These are phyloP conservation scores for Columba janthina DNA, from an alignment of 2,113 vertebrate genomes.

Conservation along the genomic window DNA sequence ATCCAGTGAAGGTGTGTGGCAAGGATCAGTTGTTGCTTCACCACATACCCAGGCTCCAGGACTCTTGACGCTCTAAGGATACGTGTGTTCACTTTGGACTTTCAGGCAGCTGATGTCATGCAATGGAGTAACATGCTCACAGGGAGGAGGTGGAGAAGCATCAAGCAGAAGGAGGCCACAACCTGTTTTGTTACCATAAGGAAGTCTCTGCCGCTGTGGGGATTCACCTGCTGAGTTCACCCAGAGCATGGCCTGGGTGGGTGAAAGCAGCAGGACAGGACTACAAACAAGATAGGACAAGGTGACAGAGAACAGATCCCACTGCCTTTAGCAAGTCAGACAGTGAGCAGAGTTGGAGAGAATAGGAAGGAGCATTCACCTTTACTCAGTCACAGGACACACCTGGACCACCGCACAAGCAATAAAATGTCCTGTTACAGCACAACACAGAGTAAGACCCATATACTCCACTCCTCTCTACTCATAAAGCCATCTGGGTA, in stretches of 20 bases:
- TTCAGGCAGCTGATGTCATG: not conserved
- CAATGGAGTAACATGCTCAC: not conserved
- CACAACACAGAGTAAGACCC: rapidly evolving
- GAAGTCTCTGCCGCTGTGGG: not conserved
- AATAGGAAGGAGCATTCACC: not conserved
- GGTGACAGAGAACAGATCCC: not conserved
- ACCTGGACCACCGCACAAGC: not conserved
- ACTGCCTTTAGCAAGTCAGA: not conserved
- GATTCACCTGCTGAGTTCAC: not conserved
- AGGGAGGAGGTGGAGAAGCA: not conserved
- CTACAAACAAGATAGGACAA: too few species aligned
- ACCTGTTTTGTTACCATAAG: not conserved
- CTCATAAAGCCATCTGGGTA: not conserved
- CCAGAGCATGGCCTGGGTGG: rapidly evolving
- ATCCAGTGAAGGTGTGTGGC: not conserved
- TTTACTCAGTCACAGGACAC: not conserved
- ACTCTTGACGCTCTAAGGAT: not conserved
- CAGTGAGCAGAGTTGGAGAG: not conserved
- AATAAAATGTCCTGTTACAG: rapidly evolving
- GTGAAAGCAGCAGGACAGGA: not conserved
- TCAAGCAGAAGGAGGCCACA: not conserved
- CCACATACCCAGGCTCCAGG: not conserved
- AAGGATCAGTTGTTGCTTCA: not conserved
- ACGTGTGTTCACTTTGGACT: not conserved
- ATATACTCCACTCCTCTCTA: rapidly evolving